Conservation (phyloP, 2,888 invertebrate species). For the Acronicta alni region DNA sequence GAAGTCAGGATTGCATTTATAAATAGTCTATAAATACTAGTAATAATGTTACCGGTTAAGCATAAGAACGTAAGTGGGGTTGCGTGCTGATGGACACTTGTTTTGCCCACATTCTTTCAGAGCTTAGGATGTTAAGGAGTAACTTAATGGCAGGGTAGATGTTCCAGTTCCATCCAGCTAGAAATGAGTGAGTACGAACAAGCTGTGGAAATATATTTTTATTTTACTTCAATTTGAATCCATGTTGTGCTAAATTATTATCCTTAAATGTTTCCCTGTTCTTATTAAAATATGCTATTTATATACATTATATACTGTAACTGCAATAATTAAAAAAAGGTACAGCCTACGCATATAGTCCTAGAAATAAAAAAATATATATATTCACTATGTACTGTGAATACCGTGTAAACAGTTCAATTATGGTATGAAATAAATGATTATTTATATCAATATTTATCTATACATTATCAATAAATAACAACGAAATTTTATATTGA, state of each 20-base stretch:
- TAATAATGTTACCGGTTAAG: slow-evolving; percentile 55
- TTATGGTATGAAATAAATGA: too few species aligned
- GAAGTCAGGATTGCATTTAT: slow-evolving; percentile 48
- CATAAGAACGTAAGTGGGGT: slow-evolving; percentile 47
- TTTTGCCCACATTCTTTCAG: slow-evolving; percentile 38
- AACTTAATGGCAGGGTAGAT: slow-evolving; percentile 46
- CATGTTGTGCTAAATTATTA: slow-evolving; percentile 32
- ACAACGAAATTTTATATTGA: slow-evolving; percentile 26
- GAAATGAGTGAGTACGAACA: slow-evolving; percentile 10
- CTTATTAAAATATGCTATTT: too few species aligned
- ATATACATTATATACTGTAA: too few species aligned
- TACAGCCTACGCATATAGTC: too few species aligned
- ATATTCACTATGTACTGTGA: too few species aligned
- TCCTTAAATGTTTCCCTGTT: slow-evolving; percentile 20
- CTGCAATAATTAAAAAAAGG: too few species aligned
- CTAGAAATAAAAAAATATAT: too few species aligned
- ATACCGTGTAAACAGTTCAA: too few species aligned
- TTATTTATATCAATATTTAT: slow-evolving; percentile 7
- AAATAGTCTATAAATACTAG: slow-evolving; percentile 54
- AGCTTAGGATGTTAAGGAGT: slow-evolving; percentile 51
- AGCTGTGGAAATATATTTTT: slow-evolving; percentile 15
- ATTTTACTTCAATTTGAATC: slow-evolving; percentile 32
- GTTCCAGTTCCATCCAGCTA: slow-evolving; percentile 26
- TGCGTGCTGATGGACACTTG: slow-evolving; percentile 60
- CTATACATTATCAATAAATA: slow-evolving; percentile 26